Evolutionary conservation across 1,140 invertebrate genomes (phyloP).

Genomic region (Trichoplusia ni): DNA sequence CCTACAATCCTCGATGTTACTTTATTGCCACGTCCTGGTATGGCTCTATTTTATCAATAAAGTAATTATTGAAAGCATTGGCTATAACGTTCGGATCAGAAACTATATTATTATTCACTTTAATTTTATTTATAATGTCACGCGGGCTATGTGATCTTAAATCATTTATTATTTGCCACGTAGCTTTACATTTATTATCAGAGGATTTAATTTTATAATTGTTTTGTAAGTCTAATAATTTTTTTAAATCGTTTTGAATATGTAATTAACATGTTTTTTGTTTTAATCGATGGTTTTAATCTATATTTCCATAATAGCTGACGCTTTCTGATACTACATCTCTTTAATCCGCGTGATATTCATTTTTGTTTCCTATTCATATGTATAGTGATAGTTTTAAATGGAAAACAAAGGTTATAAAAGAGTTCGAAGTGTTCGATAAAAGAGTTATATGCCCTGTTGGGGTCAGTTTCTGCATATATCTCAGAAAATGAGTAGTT

Average conservation of each 20-base stretch:
- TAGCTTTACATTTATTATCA: not conserved
- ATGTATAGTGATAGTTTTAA: slow-evolving; percentile 5
- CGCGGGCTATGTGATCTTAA: not conserved
- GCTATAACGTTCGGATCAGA: not conserved
- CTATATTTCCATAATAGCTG: slow-evolving; percentile 4
- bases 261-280: not conserved
- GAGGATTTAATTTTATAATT: not conserved
- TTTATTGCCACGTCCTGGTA: no score
- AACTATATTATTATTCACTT: not conserved
- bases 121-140: not conserved
- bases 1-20: no score
- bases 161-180: not conserved
- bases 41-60: no score
- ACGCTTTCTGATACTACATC: not conserved
- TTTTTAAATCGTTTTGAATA: not conserved
- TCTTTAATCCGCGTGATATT: not conserved
- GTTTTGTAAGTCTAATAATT: not conserved
- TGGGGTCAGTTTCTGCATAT: not conserved
- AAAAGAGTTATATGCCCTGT: slow-evolving; percentile 33
- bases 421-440: slow-evolving; percentile 15
- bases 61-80: no score
- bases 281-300: not conserved
- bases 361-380: not conserved
- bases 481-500: slow-evolving; percentile 23
- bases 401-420: slow-evolving; percentile 36